Evolutionary conservation across 1,140 invertebrate genomes (phyloP), one percentile per base, ranked within the genome.

Genomic region (Caenorhabditis remanei): DNA sequence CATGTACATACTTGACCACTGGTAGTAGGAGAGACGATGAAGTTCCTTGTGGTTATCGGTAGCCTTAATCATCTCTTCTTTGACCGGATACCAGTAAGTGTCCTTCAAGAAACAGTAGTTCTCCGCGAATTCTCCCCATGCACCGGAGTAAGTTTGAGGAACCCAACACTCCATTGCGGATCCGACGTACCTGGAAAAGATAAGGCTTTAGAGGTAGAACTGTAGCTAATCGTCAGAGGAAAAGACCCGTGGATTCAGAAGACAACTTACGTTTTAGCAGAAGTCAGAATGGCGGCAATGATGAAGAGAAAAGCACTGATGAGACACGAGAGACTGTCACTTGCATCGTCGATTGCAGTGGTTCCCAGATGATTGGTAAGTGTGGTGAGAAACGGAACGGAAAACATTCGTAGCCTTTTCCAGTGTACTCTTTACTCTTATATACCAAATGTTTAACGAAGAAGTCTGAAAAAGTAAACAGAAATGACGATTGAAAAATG

Each of bases 241-340:
- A n/a, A 32, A 2, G 32, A 0, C 2, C 32, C 2, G 2, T 32
- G 2, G 32, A 32, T 32, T 32, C 32, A 32, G 32, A 32, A 32
- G 32, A 32, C 32, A 32, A 71, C 71, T 79, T 24, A 79, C 71
- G 71, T 79, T 14, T 79, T 79, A 9, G 71, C 71, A 8, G 71
- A 79, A 19, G 71, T 79, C n/a, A 79, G 71, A 14, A 79, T 79
- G 0, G 71, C 13, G 0, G 71, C 71, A n/a, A 50, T 79, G 46
- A 79, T 79, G 71, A 79, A 79, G 43, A 79, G 46, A n/a, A 79
- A 79, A 41, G 71, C 71, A 50, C 46, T 79, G 71, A 79, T 79
- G 8, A 79, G 46, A 13, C 71, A 79, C 4, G 71, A 79, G 40
- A 79, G 71, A 41, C 46, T 79, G 46, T 79, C 71, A 79, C 71